Conservation (phyloP, 2,888 invertebrate genomes). For the Chymomyza caudatula region DNA sequence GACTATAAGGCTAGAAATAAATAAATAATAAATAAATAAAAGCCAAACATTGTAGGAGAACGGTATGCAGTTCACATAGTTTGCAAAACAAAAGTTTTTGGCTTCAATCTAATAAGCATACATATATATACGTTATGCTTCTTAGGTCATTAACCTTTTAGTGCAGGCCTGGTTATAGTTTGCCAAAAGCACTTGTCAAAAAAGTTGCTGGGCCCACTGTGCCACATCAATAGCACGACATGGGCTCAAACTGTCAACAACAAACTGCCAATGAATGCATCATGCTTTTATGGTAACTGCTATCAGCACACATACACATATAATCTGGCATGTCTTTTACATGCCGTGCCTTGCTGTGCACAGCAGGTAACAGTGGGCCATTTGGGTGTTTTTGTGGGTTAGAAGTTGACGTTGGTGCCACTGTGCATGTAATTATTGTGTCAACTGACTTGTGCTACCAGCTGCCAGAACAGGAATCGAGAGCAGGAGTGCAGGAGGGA, state of each 20-base stretch:
- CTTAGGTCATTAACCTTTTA: not conserved
- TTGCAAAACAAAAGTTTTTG: too few relatives aligned
- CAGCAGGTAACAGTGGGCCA: not conserved
- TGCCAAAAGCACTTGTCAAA: constrained; percentile 23
- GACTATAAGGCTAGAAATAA: too few relatives aligned
- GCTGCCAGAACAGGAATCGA: not conserved
- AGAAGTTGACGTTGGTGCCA: constrained; percentile 15
- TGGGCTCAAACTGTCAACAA: constrained; percentile 45
- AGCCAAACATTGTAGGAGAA: too few relatives aligned
- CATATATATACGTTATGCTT: too few relatives aligned
- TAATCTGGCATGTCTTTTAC: not conserved
- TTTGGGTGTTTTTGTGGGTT: not conserved
- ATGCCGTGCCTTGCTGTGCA: constrained; percentile 27
- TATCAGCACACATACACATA: not conserved
- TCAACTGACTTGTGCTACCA: constrained; percentile 55
- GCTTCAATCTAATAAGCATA: too few relatives aligned
- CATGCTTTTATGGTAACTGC: constrained; percentile 36
- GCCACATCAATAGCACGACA: constrained; percentile 28
- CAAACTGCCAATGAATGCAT: constrained; percentile 20
- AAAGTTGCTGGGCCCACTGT: not conserved
- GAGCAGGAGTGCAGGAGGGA: not conserved
- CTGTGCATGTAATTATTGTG: constrained; percentile 64
- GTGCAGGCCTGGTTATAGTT: constrained; percentile 33
- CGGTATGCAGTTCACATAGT: too few relatives aligned
- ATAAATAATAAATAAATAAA: too few relatives aligned